Evolutionary conservation across 2,113 vertebrate species (phyloP), one percentile per base, ranked within the genome.

Genomic region (Rhynchomys soricoides): DNA sequence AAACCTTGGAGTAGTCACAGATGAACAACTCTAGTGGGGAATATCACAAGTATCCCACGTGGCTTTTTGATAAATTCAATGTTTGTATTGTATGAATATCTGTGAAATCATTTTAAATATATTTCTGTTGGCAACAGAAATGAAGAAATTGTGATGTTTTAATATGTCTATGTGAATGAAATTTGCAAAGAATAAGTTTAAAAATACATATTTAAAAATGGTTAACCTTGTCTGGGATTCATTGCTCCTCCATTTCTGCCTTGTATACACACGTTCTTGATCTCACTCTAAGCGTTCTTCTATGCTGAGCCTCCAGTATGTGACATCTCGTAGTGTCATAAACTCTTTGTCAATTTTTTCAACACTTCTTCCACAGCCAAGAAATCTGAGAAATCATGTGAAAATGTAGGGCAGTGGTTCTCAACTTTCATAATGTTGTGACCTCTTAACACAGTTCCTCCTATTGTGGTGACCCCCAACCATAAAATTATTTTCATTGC

Each of bases 61-160:
- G 43, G 34, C 82, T 90, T 93, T 89, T 94, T 87, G 64, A 62
- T 91, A 86, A 91, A 93, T 6, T 70, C 34, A 21, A 78, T 48
- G 50, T 26, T 73, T 48, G 26, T 71, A 83, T 0, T 48, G 22
- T 64, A 2, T 92, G 79, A 24, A 5, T 71, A 40, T 68, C 62
- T 75, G 3, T 75, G 50, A 95, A 91, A 79, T 17, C 29, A n/a
- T 79, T 89, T 79, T 64, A 86, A 96, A 89, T 92, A 64, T 29
- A 24, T 40, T 66, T 8, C 57, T 81, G 16, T 86, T 81, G 78
- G n/a, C 83, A 89, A 0, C 3, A 37, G 55, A 50, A 66, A 29
- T 26, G 21, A n/a, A 37, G 45, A 78, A 77, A 78, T 50, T 12
- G 4, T 7, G 5, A 15, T 89, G 19, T 77, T 90, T 90, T 77